Percentiles rank a stretch among this genome's conserved stretches.
Conservation (phyloP, 1,140 invertebrate genomes). For the Microplitis demolitor region DNA sequence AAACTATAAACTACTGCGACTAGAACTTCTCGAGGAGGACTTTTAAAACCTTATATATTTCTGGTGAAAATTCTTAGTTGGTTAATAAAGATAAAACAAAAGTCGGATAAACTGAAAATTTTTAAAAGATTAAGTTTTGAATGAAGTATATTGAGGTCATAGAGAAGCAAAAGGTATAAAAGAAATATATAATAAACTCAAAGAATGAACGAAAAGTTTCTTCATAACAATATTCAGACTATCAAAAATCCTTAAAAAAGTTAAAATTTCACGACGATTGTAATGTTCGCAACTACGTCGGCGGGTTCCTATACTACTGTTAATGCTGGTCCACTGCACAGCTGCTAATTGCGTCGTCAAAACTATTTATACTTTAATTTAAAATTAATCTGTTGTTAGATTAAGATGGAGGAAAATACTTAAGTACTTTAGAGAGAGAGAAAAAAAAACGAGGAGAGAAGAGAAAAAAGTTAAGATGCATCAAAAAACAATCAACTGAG, state of each 20-base stretch:
- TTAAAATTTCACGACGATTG: not conserved
- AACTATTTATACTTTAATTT: not conserved
- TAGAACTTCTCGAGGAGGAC: not conserved
- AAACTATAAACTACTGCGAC: not conserved
- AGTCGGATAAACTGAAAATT: too few species aligned
- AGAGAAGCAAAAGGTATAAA: not conserved
- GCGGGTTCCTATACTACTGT: too few species aligned
- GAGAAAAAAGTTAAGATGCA: conserved; percentile 35
- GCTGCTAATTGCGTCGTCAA: not conserved
- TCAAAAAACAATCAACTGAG: conserved; percentile 54
- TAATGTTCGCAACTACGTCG: not conserved
- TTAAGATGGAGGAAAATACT: not conserved
- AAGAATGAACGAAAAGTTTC: not conserved
- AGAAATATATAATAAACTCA: not conserved
- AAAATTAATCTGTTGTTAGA: not conserved
- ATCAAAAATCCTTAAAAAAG: too few species aligned
- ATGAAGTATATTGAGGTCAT: not conserved
- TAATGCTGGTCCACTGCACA: not conserved
- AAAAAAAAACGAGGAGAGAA: not conserved
- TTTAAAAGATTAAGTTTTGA: not conserved
- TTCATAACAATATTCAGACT: not conserved
- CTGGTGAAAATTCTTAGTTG: too few species aligned
- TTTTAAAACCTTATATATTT: not conserved
- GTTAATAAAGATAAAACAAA: too few species aligned
- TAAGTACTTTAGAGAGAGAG: too few species aligned